Conservation (phyloP, 2,888 invertebrate species). For the Campopleginae sp. region DNA sequence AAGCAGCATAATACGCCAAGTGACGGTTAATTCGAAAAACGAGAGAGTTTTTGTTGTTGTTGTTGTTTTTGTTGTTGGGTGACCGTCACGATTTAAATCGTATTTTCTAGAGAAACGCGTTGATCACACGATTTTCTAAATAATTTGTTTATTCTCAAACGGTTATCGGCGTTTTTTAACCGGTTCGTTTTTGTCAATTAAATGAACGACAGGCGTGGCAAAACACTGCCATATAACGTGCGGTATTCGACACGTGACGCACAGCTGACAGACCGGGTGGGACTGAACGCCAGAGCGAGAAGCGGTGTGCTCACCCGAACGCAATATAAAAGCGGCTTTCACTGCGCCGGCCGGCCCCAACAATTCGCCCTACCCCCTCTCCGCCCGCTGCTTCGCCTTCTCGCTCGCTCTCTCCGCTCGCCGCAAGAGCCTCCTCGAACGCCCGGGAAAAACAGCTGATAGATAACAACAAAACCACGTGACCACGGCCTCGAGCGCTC, state of each 20-base stretch:
- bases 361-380: slow-evolving; percentile 71
- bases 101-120: neutral
- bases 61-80: slow-evolving; percentile 9
- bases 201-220: slow-evolving; percentile 80
- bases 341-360: slow-evolving; percentile 81
- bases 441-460: slow-evolving; percentile 86
- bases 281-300: slow-evolving; percentile 73
- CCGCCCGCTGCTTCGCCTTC: slow-evolving; percentile 62
- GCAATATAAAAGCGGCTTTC: slow-evolving; percentile 79
- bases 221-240: slow-evolving; percentile 72
- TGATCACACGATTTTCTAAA: neutral
- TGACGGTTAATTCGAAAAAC: slow-evolving; percentile 18
- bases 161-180: slow-evolving; percentile 1
- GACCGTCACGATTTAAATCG: neutral
- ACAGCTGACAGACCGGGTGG: slow-evolving; percentile 82
- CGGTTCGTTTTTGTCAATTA: slow-evolving; percentile 68
- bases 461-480: slow-evolving; percentile 90
- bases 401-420: slow-evolving; percentile 63
- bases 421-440: slow-evolving; percentile 54
- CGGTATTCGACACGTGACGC: slow-evolving; percentile 79
- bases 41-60: neutral
- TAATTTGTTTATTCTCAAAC: neutral
- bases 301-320: slow-evolving; percentile 66
- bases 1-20: slow-evolving; percentile 72
- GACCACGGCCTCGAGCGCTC: slow-evolving; percentile 82